A percentile compares a stretch with the other conserved stretches of the same genome.
phyloP scores from a whole-genome alignment of 1,140 invertebrate genomes.

The Gryon sp. region DNA sequence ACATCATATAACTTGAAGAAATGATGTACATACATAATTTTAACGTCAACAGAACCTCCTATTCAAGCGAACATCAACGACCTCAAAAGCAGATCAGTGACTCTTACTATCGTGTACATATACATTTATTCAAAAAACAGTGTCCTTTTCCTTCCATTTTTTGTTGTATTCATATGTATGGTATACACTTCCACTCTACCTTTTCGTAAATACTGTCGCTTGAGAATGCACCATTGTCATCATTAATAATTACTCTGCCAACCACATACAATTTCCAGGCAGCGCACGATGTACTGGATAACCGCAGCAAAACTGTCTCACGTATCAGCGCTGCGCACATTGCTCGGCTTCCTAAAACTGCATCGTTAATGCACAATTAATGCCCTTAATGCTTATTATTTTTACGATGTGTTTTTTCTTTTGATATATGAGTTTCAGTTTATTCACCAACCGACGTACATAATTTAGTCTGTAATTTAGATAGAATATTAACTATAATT shows the following conservation, averaged over 20 bases:
- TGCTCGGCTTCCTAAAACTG: conserved; percentile 39
- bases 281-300: conserved; percentile 62
- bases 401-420: neutral
- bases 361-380: conserved; percentile 49
- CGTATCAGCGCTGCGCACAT: conserved; percentile 30
- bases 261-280: conserved; percentile 53
- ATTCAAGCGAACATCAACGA: no score
- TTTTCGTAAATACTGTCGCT: conserved; percentile 65
- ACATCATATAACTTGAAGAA: no score
- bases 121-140: neutral
- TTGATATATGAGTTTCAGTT: conserved; percentile 3
- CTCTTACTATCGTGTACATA: no score
- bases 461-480: no score
- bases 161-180: conserved; percentile 6
- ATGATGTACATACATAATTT: no score
- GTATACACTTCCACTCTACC: conserved; percentile 36
- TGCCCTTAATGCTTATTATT: conserved; percentile 23
- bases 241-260: conserved; percentile 66
- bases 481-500: no score
- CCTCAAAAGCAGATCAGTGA: no score
- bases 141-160: neutral
- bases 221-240: conserved; percentile 68
- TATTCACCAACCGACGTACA: no score
- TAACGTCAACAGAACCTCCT: no score
- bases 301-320: conserved; percentile 56